Percentiles rank a stretch among this genome's conserved stretches.
Evolutionary conservation across 2,113 vertebrate species (phyloP).

Genomic region (Colinus virginianus): DNA sequence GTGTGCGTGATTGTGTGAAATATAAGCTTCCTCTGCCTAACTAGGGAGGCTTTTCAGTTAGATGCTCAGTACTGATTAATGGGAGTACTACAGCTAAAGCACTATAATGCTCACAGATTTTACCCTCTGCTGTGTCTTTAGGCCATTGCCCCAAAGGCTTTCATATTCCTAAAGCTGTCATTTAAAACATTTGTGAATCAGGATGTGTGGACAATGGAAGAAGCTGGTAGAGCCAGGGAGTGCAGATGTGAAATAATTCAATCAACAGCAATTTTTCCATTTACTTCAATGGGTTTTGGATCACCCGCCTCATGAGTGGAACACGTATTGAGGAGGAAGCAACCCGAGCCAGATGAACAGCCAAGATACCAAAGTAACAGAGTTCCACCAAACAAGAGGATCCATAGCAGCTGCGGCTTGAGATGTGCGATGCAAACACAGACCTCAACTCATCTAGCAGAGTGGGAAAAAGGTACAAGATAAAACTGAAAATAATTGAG

Average conservation of each 20-base stretch:
- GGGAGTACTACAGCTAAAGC: conserved; percentile 50
- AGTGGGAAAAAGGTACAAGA: not conserved
- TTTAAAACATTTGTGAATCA: conserved; percentile 73
- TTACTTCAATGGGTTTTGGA: conserved; percentile 74
- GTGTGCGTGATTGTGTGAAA: not conserved
- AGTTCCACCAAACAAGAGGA: conserved; percentile 63
- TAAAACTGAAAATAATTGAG: conserved; percentile 33
- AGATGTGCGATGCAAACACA: conserved; percentile 7
- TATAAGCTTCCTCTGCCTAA: conserved; percentile 33
- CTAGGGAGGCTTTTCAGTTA: conserved; percentile 56
- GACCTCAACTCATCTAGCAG: conserved; percentile 29
- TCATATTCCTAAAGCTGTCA: conserved; percentile 71
- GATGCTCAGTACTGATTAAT: conserved; percentile 52
- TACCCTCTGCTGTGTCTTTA: conserved; percentile 68
- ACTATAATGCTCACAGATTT: conserved; percentile 65
- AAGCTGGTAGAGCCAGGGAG: conserved; percentile 69
- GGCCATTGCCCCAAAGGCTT: conserved; percentile 69
- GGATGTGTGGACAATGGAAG: conserved; percentile 70
- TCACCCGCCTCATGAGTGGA: conserved; percentile 62
- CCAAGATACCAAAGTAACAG: conserved; percentile 71
- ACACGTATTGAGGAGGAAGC: conserved; percentile 68
- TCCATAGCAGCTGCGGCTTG: conserved; percentile 69
- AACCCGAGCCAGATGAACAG: conserved; percentile 69
- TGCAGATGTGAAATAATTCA: conserved; percentile 73
- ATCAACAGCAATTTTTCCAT: conserved; percentile 71